A percentile compares a stretch with the other conserved stretches of the same genome.
These are phyloP conservation scores for Sipha maydis DNA, from an alignment of 2,888 invertebrate species.

Conservation along the genomic window DNA sequence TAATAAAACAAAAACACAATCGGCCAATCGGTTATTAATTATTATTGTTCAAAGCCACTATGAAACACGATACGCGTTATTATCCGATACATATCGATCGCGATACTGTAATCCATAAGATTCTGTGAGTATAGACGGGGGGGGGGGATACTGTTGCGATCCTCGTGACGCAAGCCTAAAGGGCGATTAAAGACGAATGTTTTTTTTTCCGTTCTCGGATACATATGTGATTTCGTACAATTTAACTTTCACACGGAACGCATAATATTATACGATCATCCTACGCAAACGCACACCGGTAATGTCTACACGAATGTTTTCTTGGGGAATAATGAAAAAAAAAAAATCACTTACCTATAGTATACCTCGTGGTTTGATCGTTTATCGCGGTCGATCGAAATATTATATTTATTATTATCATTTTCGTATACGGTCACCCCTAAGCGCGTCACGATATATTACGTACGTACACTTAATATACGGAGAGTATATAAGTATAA, in stretches of 20 bases:
- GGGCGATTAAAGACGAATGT: not conserved
- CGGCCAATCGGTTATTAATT: not conserved
- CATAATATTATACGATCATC: not conserved
- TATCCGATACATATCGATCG: not conserved
- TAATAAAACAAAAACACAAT: not conserved
- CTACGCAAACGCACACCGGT: not conserved
- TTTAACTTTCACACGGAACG: constrained; percentile 1
- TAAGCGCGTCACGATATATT: constrained; percentile 9
- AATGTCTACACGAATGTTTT: constrained; percentile 2
- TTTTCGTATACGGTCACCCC: not conserved
- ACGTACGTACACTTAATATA: not conserved
- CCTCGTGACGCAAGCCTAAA: not conserved
- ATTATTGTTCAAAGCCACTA: not conserved
- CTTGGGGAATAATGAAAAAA: not conserved
- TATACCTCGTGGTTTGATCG: too few species aligned
- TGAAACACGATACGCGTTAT: not conserved
- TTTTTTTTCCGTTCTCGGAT: not conserved
- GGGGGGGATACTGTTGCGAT: not conserved
- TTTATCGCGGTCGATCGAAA: not conserved
- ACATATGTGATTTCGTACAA: not conserved
- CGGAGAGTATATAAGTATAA: not conserved
- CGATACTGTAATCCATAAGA: not conserved
- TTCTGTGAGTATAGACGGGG: not conserved
- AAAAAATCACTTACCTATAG: not conserved
- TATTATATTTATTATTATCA: not conserved